Percentiles rank a stretch among this genome's conserved stretches.
Conservation (phyloP, 23 tunicate species). For the Halocynthia aurantium region DNA sequence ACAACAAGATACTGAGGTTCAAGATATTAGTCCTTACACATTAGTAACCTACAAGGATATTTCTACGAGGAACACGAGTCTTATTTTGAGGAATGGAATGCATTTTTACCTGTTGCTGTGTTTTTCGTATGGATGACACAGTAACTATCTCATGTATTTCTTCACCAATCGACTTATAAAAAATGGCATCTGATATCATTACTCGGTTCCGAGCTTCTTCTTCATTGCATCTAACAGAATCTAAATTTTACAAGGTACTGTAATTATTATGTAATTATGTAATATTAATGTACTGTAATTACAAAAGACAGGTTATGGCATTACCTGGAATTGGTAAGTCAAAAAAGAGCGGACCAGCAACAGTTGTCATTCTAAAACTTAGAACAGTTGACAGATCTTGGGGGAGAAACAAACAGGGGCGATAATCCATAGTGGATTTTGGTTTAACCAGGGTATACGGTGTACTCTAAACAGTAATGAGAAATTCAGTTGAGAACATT, state of each 20-base stretch:
- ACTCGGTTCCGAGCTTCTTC: slow-evolving; percentile 20
- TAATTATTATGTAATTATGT: not conserved
- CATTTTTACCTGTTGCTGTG: slow-evolving; percentile 7
- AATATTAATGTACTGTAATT: not conserved
- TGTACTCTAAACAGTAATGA: not conserved
- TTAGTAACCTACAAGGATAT: not conserved
- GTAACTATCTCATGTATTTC: slow-evolving; percentile 15
- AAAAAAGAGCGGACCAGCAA: slow-evolving; percentile 5
- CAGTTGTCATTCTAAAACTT: slow-evolving; percentile 12
- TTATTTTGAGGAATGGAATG: too few species aligned
- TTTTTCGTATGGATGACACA: slow-evolving; percentile 4
- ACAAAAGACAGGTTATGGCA: not conserved
- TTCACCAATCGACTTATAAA: not conserved
- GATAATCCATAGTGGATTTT: slow-evolving; percentile 1
- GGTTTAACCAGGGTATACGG: slow-evolving; percentile 24
- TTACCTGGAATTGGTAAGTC: slow-evolving; percentile 23
- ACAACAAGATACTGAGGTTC: too few species aligned
- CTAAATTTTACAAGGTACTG: not conserved
- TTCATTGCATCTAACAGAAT: slow-evolving; percentile 15
- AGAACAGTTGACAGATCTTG: slow-evolving; percentile 11
- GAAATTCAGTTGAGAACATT: too few species aligned
- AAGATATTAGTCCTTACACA: not conserved
- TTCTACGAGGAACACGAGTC: too few species aligned
- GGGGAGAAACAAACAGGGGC: slow-evolving; percentile 23
- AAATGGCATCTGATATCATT: slow-evolving; percentile 13